Conservation (phyloP, 2,113 vertebrate genomes). For the Ornithorhynchus anatinus region DNA sequence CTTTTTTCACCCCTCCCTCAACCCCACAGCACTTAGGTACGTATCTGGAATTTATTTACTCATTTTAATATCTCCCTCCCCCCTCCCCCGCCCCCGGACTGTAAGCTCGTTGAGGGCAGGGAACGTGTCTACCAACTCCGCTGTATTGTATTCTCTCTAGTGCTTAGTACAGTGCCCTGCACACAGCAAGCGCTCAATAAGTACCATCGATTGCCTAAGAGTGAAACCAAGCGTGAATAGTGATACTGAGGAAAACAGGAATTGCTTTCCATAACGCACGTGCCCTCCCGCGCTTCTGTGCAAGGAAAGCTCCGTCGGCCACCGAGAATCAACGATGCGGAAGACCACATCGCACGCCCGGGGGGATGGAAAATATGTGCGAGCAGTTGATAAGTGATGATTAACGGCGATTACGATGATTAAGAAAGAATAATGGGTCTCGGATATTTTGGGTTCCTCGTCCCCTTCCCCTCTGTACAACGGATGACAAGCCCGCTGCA, state of each 20-base stretch:
- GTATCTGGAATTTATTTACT: no score
- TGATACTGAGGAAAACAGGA: not conserved
- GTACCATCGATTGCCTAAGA: no score
- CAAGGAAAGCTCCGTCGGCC: not conserved
- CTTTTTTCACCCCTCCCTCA: no score
- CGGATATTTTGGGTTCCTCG: constrained; percentile 57
- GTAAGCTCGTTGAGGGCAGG: no score
- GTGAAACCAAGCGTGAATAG: constrained; percentile 1
- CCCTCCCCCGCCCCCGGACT: no score
- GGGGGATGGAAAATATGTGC: constrained; percentile 19
- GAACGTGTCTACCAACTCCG: no score
- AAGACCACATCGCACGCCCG: constrained; percentile 29
- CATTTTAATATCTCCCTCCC: no score
- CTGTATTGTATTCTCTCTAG: no score
- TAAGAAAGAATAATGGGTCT: constrained; percentile 56
- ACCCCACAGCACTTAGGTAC: no score
- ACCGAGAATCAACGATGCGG: constrained; percentile 13
- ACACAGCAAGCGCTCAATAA: no score
- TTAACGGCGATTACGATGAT: constrained; percentile 58
- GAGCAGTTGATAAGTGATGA: constrained; percentile 47
- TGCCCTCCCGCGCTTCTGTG: not conserved
- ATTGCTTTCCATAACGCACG: not conserved
- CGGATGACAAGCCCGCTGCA: constrained; percentile 57
- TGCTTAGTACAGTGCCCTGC: no score
- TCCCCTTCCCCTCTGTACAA: constrained; percentile 44